Evolutionary conservation across 2,797 vertebrate species (phyloP).

Genomic region (Propithecus perrieri): DNA sequence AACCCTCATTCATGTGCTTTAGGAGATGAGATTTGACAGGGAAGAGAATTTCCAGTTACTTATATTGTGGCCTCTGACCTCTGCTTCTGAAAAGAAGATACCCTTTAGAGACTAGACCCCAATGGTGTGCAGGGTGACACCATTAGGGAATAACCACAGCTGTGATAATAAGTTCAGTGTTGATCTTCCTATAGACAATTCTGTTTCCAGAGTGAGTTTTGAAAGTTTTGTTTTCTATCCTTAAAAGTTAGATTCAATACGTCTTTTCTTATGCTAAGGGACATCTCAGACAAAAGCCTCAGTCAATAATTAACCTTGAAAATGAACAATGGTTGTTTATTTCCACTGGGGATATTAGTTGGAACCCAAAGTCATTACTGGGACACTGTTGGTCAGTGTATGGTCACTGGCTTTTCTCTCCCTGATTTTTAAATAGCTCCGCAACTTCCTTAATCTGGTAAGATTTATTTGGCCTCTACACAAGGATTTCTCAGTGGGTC

Average conservation of each 20-base stretch:
- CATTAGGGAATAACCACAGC: rapidly evolving
- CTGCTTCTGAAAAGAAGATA: not conserved
- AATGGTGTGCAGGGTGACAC: rapidly evolving
- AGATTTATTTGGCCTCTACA: conserved; percentile 33
- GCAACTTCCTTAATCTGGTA: not conserved
- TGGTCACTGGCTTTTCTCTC: not conserved
- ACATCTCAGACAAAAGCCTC: not conserved
- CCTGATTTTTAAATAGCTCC: not conserved
- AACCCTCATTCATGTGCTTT: not conserved
- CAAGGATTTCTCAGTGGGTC: conserved; percentile 38
- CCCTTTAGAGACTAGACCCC: not conserved
- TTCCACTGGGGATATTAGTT: not conserved
- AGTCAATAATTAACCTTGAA: not conserved
- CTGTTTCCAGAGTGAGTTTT: not conserved
- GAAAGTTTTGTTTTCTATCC: not conserved
- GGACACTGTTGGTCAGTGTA: rapidly evolving
- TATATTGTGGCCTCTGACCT: not conserved
- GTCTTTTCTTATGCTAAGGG: not conserved
- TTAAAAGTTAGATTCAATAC: not conserved
- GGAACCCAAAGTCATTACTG: not conserved
- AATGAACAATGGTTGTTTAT: not conserved
- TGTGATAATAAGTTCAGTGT: rapidly evolving
- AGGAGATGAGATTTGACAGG: not conserved
- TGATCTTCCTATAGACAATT: not conserved
- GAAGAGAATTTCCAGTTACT: not conserved